Base-by-base conservation (phyloP, 2,888 invertebrate species). In the Chesias legatella region DNA sequence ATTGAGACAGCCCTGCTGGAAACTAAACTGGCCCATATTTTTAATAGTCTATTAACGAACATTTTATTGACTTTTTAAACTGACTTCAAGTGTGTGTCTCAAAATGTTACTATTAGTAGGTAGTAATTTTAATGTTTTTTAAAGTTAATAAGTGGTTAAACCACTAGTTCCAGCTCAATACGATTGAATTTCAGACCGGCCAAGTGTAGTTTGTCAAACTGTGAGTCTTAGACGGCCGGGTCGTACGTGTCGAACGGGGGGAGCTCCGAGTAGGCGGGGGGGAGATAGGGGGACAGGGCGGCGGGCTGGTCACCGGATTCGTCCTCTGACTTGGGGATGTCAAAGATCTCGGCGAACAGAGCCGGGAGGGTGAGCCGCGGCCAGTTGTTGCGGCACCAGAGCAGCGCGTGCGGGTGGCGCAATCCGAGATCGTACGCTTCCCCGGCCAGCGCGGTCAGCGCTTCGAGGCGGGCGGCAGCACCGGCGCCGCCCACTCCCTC, bases 321-420 rank as follows among this genome's bases (percentile, higher is more conserved):
- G 0, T 72, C 71, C 7, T 77, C 81, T 1, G 43, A 38, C 51
- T 79, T 95, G 56, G 97, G 96, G 82, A 98, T 97, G 91, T 98
- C 98, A 85, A 97, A 98, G 63, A 98, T 97, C 85, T 98, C 98
- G 22, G 98, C 94, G 84, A 97, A 98, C 38, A 98, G 91, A 1
- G 98, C 97, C 30, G 98, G 98, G 62, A 98, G 90, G 49, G 94
- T 90, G 43, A 95, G 90, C 63, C 93, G 92, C 43, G 92, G 91
- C 97, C 97, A 98, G 83, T 95, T 93, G 63, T 93, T 91, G 57
- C 98, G 92, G 85, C 96, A 97, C 97, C 97, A 98, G 73, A 98
- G 90, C 64, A 95, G 93, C 54, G 94, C 92, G 57, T 93, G 91
- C 6, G 40, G 35, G 83, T 98, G 98, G 55, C 94, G 93, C 28